Percentiles rank a stretch among this genome's conserved stretches.
phyloP scores from a whole-genome alignment of 2,797 vertebrate species.

The Phrynocephalus guinanensis region DNA sequence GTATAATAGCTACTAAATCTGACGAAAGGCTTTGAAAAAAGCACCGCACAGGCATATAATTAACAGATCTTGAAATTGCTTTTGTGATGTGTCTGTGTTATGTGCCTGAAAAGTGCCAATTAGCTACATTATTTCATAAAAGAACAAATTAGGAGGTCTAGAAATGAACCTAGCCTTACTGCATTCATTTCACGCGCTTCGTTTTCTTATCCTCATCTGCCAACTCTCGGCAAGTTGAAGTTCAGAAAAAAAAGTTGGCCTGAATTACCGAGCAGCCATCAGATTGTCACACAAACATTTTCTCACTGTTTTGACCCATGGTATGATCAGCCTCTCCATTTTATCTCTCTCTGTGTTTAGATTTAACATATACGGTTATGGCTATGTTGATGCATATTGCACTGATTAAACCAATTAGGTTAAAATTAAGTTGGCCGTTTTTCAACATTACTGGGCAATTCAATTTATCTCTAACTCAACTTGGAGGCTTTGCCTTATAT shows the following conservation, averaged over 20 bases:
- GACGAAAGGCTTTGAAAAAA: slow-evolving; percentile 1
- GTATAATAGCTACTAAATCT: slow-evolving; percentile 39
- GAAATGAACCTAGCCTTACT: slow-evolving; percentile 8
- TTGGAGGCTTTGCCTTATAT: no score
- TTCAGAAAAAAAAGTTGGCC: neutral
- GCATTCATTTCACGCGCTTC: neutral
- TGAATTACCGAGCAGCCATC: neutral
- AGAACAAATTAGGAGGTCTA: slow-evolving; percentile 31
- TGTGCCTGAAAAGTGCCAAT: neutral
- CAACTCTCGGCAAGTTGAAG: slow-evolving; percentile 27
- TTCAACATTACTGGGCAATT: no score
- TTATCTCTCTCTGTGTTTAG: fast-evolving
- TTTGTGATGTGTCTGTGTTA: slow-evolving; percentile 12
- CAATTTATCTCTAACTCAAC: no score
- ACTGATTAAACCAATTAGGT: neutral
- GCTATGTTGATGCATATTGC: neutral
- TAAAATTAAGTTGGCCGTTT: no score
- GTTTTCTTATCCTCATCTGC: slow-evolving; percentile 23
- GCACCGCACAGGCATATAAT: neutral
- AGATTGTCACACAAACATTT: slow-evolving; percentile 29
- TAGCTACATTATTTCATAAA: slow-evolving; percentile 29
- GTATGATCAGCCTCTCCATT: neutral
- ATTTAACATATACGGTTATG: no score
- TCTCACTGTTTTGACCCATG: neutral
- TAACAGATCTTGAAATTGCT: slow-evolving; percentile 45